phyloP scores from a whole-genome alignment of 2,113 vertebrate genomes.

The Microtus richardsoni region DNA sequence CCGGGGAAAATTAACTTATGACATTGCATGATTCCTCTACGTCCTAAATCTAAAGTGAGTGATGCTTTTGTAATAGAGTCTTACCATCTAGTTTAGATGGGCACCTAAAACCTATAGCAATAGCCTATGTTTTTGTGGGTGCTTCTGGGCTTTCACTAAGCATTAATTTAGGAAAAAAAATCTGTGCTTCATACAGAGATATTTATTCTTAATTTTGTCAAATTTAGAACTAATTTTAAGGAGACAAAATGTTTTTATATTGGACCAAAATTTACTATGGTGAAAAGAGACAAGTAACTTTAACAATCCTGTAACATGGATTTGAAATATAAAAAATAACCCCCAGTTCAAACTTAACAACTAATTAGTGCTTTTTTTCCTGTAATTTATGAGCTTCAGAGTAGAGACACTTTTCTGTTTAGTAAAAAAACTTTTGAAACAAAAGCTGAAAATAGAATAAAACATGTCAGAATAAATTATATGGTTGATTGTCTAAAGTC shows the following conservation, averaged over 20 bases:
- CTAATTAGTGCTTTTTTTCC: background rate
- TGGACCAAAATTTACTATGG: background rate
- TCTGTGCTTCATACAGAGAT: background rate
- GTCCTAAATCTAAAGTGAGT: background rate
- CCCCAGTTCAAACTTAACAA: background rate
- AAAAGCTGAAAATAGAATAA: background rate
- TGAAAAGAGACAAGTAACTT: background rate
- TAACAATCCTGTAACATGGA: background rate
- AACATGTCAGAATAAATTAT: slow-evolving; percentile 27
- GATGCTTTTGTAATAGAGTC: background rate
- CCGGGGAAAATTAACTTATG: background rate
- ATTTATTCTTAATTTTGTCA: background rate
- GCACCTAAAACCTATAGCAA: background rate
- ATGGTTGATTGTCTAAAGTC: background rate
- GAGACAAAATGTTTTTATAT: background rate
- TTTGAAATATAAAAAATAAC: background rate
- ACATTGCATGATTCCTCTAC: background rate
- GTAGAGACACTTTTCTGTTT: background rate
- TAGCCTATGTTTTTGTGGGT: background rate
- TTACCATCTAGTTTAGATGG: background rate
- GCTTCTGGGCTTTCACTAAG: too few relatives aligned
- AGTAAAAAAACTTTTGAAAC: background rate
- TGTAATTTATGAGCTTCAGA: background rate
- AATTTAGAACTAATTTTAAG: background rate
- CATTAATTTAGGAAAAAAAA: background rate